A percentile compares a stretch with the other conserved stretches of the same genome.
phyloP scores from a whole-genome alignment of 1,140 invertebrate genomes.

The Heliconius melpomene region DNA sequence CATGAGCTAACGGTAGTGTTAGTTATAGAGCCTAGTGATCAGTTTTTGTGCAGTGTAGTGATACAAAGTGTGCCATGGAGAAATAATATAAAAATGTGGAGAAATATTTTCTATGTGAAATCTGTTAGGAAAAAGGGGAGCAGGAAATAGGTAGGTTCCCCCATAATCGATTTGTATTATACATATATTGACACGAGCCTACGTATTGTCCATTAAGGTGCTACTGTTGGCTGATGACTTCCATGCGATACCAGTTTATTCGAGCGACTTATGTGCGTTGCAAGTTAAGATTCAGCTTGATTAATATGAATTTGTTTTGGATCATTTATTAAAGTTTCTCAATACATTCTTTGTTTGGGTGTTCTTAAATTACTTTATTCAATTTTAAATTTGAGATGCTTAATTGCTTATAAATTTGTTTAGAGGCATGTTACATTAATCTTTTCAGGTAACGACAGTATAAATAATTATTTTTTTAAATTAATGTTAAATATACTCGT shows the following conservation, averaged over 20 bases:
- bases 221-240: slow-evolving; percentile 37
- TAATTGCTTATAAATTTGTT: not conserved
- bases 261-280: slow-evolving; percentile 29
- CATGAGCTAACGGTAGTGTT: slow-evolving; percentile 14
- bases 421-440: not conserved
- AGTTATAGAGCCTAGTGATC: slow-evolving; percentile 16
- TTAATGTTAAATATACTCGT: not conserved
- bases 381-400: not conserved
- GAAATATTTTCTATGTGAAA: slow-evolving; percentile 68
- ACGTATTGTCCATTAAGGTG: slow-evolving; percentile 27
- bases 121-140: slow-evolving; percentile 75
- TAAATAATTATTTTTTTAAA: not conserved
- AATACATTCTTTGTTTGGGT: not conserved
- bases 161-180: not conserved
- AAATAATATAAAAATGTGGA: slow-evolving; percentile 71
- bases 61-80: slow-evolving; percentile 57
- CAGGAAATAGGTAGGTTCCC: slow-evolving; percentile 50
- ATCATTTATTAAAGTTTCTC: slow-evolving; percentile 3
- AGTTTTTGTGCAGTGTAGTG: slow-evolving; percentile 30
- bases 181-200: slow-evolving; percentile 22
- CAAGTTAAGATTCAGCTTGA: slow-evolving; percentile 24
- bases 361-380: not conserved
- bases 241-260: slow-evolving; percentile 40
- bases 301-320: slow-evolving; percentile 31
- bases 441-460: no score